Conservation (phyloP, 2,797 vertebrate species). For the Perodicticus potto region DNA sequence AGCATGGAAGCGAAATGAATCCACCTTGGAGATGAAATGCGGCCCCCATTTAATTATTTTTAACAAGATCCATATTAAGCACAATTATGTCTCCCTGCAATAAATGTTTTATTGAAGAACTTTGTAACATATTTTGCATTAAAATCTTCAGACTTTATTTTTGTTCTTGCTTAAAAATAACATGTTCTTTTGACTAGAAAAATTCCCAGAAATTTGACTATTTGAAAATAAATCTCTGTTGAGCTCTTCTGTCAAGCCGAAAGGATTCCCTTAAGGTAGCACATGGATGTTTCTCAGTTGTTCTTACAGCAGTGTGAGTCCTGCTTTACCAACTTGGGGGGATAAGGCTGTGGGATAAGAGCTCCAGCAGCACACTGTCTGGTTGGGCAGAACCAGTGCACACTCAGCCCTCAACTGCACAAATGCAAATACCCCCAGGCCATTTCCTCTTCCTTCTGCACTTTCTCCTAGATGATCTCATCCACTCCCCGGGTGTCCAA, state of each 20-base stretch:
- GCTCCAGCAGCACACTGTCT: not conserved
- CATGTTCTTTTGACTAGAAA: constrained; percentile 14
- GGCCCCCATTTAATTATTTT: constrained; percentile 79
- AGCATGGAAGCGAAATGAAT: constrained; percentile 82
- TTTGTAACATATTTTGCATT: constrained; percentile 44
- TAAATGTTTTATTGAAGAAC: constrained; percentile 44
- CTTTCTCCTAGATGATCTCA: not conserved
- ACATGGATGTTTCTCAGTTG: not conserved
- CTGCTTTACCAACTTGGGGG: not conserved
- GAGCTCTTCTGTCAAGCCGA: not conserved
- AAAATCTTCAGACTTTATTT: constrained; percentile 22
- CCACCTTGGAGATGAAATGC: constrained; percentile 77
- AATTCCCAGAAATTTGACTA: constrained; percentile 37
- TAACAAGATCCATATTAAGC: constrained; percentile 37
- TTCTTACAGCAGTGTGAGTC: not conserved
- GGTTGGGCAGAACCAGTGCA: not conserved
- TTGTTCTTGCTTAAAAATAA: constrained; percentile 63
- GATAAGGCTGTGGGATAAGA: not conserved
- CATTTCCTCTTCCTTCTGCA: not conserved
- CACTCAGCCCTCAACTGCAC: not conserved
- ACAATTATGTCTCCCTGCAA: not conserved
- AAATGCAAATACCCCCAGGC: not conserved
- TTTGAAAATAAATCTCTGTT: constrained; percentile 18
- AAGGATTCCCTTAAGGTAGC: not conserved
- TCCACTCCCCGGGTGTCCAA: not conserved